Evolutionary conservation across 2,797 vertebrate genomes (phyloP), one percentile per base, ranked within the genome.

Genomic region (Coregonus suidteri): DNA sequence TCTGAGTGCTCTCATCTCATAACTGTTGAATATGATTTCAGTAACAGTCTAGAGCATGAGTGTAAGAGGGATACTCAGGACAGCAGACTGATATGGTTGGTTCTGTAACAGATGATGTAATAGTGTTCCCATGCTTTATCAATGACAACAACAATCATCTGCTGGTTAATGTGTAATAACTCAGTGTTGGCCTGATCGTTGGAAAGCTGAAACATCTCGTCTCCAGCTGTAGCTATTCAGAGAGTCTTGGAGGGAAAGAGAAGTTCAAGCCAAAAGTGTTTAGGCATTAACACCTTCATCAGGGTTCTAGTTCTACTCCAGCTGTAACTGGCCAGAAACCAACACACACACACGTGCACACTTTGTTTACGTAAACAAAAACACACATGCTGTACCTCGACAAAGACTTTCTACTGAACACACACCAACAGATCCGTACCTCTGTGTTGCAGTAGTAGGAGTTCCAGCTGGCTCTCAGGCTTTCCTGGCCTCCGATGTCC

Each of bases 401-500:
- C 30, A 34, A 14, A 47, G 41, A 47, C 41, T 0, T 47, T 3
- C 41, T 41, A 6, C 15, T 13, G 51, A 2, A 66, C 9, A 51
- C 15, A 53, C 30, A 31, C 15, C 31, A 30, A n/a, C 3, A 37
- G 69, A 41, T 59, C 3, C 18, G 18, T 82, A 96, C 96, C 95
- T 97, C 95, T 0, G 95, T 94, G 84, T 95, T 94, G 87, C 93
- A 91, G 89, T 91, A 97, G 89, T 96, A 96, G 0, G 92, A 94
- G 84, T 82, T 94, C 96, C 96, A 97, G 79, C 87, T 93, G 37
- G 94, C 92, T 68, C 94, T 84, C 16, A 97, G 93, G 30, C 89
- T 94, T 70, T 96, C 95, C 90, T 96, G 96, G 0, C 96, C 96
- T 0, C 95, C 95, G 0, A 96, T 94, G 73, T 97, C 96, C 96